These are phyloP conservation scores for Genyomyrus donnyi DNA, from an alignment of 2,113 vertebrate species.

Conservation along the genomic window DNA sequence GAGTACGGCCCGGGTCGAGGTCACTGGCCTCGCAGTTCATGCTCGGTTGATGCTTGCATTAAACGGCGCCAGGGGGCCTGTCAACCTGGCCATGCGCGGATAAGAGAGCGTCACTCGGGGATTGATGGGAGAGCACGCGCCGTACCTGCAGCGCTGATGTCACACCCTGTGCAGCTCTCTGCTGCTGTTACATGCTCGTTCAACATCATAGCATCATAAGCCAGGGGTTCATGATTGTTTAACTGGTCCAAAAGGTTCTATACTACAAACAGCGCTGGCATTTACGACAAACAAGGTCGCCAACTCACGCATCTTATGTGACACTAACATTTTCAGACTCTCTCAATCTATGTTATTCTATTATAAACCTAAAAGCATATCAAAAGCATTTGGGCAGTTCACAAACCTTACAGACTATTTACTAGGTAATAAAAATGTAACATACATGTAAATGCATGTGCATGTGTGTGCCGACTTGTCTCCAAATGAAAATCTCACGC, in stretches of 20 bases:
- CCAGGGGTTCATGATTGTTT: not conserved
- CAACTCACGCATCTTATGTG: too few species aligned
- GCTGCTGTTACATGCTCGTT: not conserved
- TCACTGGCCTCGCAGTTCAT: not conserved
- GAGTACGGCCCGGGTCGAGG: not conserved
- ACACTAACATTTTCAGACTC: too few species aligned
- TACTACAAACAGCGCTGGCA: not conserved
- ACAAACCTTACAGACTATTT: too few species aligned
- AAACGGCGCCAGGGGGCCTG: not conserved
- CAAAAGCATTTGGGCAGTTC: too few species aligned
- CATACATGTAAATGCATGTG: too few species aligned
- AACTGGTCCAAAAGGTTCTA: not conserved
- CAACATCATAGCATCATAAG: not conserved
- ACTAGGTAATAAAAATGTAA: too few species aligned
- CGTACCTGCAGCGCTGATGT: not conserved
- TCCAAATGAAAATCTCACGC: too few species aligned
- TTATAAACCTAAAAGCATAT: too few species aligned
- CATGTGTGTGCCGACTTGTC: too few species aligned
- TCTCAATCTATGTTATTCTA: too few species aligned
- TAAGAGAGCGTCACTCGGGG: not conserved
- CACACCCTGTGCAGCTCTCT: not conserved
- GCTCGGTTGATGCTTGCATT: not conserved
- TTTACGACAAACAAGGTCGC: not conserved
- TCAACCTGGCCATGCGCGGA: not conserved
- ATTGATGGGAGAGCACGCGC: not conserved